These are phyloP conservation scores for Ernsta delagoae DNA, from an alignment of 2,888 invertebrate genomes.

Conservation along the genomic window DNA sequence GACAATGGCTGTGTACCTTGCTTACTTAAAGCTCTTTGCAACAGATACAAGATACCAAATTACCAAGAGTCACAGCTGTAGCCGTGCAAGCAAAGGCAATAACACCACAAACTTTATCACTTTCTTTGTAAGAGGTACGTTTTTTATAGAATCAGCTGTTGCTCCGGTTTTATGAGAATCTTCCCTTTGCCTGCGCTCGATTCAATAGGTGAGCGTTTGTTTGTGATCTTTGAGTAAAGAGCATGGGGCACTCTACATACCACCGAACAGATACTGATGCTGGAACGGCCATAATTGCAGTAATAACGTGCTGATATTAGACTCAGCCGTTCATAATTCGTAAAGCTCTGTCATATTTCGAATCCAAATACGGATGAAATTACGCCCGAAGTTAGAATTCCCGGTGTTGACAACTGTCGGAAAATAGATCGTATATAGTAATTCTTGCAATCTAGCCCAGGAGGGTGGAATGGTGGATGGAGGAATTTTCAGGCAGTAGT, in stretches of 20 bases:
- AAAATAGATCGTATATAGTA: too few species aligned
- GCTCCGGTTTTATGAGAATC: constrained; percentile 29
- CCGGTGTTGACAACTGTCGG: too few species aligned
- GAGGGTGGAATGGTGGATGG: too few species aligned
- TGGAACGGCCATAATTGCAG: background rate
- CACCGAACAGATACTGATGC: background rate
- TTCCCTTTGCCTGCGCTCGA: constrained; percentile 21
- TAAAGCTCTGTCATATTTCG: too few species aligned
- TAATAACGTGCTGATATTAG: background rate
- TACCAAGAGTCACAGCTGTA: background rate
- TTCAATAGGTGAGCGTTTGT: constrained; percentile 28
- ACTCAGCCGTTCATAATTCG: too few species aligned
- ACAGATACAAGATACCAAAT: too few species aligned
- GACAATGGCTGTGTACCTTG: too few species aligned
- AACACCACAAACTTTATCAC: constrained; percentile 10
- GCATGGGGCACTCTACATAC: constrained; percentile 13
- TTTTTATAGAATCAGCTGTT: constrained; percentile 34
- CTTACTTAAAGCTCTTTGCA: too few species aligned
- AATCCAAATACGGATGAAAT: too few species aligned
- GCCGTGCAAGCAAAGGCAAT: background rate
- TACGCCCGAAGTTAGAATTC: too few species aligned
- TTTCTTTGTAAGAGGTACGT: background rate
- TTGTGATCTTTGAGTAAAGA: constrained; percentile 36
- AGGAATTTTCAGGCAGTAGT: too few species aligned
- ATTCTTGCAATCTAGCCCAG: too few species aligned